Evolutionary conservation across 2,797 vertebrate genomes (phyloP), one percentile per base, ranked within the genome.

Genomic region (Tokudaia tokunoshimensis): DNA sequence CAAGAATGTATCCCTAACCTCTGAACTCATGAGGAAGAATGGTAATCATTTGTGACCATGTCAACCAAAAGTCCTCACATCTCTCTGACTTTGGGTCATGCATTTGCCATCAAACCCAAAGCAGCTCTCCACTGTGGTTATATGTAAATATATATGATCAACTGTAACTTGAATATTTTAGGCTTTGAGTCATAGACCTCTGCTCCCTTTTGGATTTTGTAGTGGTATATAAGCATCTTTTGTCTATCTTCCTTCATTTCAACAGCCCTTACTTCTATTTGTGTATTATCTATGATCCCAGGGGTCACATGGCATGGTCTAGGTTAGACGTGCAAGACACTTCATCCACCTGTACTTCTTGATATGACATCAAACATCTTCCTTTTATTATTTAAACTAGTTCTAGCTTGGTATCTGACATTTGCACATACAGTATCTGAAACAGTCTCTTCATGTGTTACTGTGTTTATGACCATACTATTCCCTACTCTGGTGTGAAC

Each of bases 11-110:
- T 55, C 37, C 65, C 41, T 94, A 92, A 85, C 79, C 88, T 92
- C 81, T 22, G 34, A 92, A 57, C 29, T 82, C 65, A 55, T 6
- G n/a, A 90, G 55, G 59, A 94, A 85, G 67, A 87, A 81, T 92
- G 34, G 74, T 93, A 72, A 83, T 86, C 78, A 70, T 4, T 3
- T 47, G 76, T 83, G 63, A 55, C 52, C 31, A 76, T 61, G 59
- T 86, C 81, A 94, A 95, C 78, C 19, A 76, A 74, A 80, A 91
- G 76, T 57, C 59, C 75, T 50, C 82, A 96, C 44, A 37, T 19
- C 84, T 91, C 81, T 86, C 95, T 94, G 95, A 70, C 70, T 89
- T 91, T 88, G 26, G 29, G 13, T 31, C 81, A 94, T 50, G 31
- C 55, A 31, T 80, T 96, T n/a, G 57, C 57, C 44, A 29, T 82